Evolutionary conservation across 2,113 vertebrate genomes (phyloP).

Genomic region (Climacteris rufus): DNA sequence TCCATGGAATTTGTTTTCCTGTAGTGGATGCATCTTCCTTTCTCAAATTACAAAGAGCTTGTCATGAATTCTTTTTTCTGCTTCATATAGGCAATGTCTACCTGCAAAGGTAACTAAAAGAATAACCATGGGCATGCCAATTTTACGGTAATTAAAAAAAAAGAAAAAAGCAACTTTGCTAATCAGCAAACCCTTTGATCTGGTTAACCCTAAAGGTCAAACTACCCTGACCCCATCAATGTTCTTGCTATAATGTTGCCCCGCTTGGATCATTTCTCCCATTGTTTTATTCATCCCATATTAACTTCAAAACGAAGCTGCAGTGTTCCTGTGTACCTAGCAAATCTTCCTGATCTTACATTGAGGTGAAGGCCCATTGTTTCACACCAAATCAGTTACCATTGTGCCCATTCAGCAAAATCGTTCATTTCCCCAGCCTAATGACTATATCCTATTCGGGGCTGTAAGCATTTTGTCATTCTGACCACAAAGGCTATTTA

Average conservation of each 20-base stretch:
- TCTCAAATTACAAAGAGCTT: conserved; percentile 34
- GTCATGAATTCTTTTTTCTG: conserved; percentile 25
- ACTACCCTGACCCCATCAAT: conserved; percentile 69
- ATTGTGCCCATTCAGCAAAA: conserved; percentile 72
- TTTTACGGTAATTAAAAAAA: conserved; percentile 73
- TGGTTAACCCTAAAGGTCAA: conserved; percentile 79
- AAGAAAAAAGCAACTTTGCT: conserved; percentile 57
- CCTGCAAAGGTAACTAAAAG: conserved; percentile 59
- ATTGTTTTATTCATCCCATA: conserved; percentile 75
- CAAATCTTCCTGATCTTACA: conserved; percentile 72
- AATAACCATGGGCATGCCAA: conserved; percentile 50
- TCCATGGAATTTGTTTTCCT: background rate
- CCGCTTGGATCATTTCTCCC: conserved; percentile 69
- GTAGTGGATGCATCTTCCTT: background rate
- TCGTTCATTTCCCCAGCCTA: conserved; percentile 74
- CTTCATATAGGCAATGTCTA: background rate
- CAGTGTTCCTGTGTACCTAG: conserved; percentile 70
- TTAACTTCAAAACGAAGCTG: conserved; percentile 77
- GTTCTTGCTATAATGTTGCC: conserved; percentile 64
- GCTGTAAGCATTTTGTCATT: conserved; percentile 72
- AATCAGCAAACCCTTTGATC: conserved; percentile 76
- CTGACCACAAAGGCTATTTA: conserved; percentile 60
- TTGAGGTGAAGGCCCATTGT: conserved; percentile 73
- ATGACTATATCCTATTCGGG: conserved; percentile 74
- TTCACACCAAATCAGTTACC: conserved; percentile 53